These are phyloP conservation scores for Sinohyriopsis cumingii DNA, from an alignment of 2,888 invertebrate species.

Conservation along the genomic window DNA sequence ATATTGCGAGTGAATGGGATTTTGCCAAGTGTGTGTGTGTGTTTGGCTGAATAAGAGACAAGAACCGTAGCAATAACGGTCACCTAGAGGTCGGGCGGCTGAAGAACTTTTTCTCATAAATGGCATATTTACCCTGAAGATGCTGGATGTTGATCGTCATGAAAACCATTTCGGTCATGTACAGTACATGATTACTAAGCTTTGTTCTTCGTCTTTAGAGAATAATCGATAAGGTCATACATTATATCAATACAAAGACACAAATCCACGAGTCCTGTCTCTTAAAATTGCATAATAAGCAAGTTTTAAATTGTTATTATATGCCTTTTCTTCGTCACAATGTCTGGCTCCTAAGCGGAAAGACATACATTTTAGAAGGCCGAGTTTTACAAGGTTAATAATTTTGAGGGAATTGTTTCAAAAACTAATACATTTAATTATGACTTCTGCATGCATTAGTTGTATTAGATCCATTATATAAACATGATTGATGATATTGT, in stretches of 20 bases:
- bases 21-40: slow-evolving; percentile 10
- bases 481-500: no score
- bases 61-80: slow-evolving; percentile 7
- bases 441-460: no score
- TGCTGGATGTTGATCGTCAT: slow-evolving; percentile 7
- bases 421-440: no score
- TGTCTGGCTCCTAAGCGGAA: background rate
- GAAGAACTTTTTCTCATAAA: background rate
- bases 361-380: no score
- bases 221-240: slow-evolving; percentile 2
- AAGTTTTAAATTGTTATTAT: background rate
- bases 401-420: no score
- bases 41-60: background rate
- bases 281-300: slow-evolving; percentile 11
- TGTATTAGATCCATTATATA: no score
- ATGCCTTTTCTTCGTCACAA: background rate
- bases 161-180: slow-evolving; percentile 19
- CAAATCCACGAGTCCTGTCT: slow-evolving; percentile 9
- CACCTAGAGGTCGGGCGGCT: slow-evolving; percentile 1
- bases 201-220: slow-evolving; percentile 5
- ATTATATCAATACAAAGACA: slow-evolving; percentile 2
- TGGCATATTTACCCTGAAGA: slow-evolving; percentile 14
- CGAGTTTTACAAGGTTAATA: no score
- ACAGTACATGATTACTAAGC: slow-evolving; percentile 6
- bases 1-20: slow-evolving; percentile 3